A percentile compares a stretch with the other conserved stretches of the same genome.
Conservation (phyloP, 2,113 vertebrate species). For the Mystacornis crossleyi region DNA sequence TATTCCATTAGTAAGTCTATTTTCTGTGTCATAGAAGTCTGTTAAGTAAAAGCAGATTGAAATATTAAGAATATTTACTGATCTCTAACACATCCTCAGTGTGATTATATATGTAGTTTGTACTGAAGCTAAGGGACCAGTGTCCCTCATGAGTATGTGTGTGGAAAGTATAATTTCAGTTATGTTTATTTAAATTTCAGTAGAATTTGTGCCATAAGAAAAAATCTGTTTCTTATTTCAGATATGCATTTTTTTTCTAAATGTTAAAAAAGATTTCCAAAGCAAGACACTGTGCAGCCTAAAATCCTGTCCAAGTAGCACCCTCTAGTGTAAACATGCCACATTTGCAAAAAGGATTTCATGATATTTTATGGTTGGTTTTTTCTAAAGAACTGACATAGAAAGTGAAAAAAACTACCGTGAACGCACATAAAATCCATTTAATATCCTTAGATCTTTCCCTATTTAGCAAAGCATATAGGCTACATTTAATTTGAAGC, state of each 20-base stretch:
- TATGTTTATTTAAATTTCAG: background rate
- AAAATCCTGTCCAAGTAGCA: background rate
- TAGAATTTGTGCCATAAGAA: background rate
- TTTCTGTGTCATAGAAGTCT: background rate
- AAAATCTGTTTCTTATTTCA: background rate
- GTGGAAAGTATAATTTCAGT: background rate
- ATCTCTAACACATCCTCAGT: background rate
- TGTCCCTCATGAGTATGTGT: background rate
- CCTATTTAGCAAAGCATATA: background rate
- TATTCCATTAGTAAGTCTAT: background rate
- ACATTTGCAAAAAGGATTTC: background rate
- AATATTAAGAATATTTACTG: background rate
- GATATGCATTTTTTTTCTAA: background rate
- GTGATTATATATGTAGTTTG: background rate
- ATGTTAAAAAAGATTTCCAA: background rate
- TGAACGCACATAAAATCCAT: background rate
- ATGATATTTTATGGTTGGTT: rapidly evolving
- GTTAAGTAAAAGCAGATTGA: background rate
- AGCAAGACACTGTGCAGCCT: background rate
- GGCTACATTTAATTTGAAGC: background rate
- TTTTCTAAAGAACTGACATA: background rate
- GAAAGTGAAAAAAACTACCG: background rate
- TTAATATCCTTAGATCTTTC: background rate
- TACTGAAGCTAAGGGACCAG: background rate
- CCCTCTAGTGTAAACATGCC: slow-evolving; percentile 19